Percentiles rank a stretch among this genome's conserved stretches.
Evolutionary conservation across 2,888 invertebrate species (phyloP).

Genomic region (Netelia melanura): DNA sequence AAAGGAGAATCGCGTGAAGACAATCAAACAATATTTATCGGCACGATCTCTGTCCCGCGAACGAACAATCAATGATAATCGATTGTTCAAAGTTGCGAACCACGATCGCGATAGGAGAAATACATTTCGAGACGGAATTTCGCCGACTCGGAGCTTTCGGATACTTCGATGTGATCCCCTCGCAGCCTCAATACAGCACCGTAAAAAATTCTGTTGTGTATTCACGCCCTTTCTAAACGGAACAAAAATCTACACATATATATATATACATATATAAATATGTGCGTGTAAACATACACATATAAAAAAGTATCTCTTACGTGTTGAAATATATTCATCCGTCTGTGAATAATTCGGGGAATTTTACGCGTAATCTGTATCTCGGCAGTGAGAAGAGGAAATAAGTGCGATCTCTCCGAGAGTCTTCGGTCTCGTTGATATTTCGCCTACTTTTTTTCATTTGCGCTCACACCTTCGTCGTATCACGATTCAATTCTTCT

Average conservation of each 20-base stretch:
- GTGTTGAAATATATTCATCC: conserved; percentile 44
- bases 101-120: conserved; percentile 33
- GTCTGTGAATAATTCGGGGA: conserved; percentile 47
- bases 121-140: conserved; percentile 14
- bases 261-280: conserved; percentile 29
- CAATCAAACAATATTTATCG: conserved; percentile 81
- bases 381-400: conserved; percentile 52
- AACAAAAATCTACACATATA: background rate
- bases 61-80: conserved; percentile 44
- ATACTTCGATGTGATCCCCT: conserved; percentile 54
- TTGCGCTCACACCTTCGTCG: conserved; percentile 14
- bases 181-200: conserved; percentile 38
- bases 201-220: conserved; percentile 25
- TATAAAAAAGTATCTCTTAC: conserved; percentile 49
- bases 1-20: conserved; percentile 82
- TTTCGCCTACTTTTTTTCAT: conserved; percentile 13
- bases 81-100: conserved; percentile 30
- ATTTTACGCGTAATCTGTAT: conserved; percentile 65
- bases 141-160: conserved; percentile 47
- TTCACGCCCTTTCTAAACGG: conserved; percentile 32
- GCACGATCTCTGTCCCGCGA: conserved; percentile 34
- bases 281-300: conserved; percentile 14
- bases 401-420: conserved; percentile 54
- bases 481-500: conserved; percentile 29
- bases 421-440: conserved; percentile 32